phyloP scores from a whole-genome alignment of 1,140 invertebrate species.

The Drosophila kurseongensis region DNA sequence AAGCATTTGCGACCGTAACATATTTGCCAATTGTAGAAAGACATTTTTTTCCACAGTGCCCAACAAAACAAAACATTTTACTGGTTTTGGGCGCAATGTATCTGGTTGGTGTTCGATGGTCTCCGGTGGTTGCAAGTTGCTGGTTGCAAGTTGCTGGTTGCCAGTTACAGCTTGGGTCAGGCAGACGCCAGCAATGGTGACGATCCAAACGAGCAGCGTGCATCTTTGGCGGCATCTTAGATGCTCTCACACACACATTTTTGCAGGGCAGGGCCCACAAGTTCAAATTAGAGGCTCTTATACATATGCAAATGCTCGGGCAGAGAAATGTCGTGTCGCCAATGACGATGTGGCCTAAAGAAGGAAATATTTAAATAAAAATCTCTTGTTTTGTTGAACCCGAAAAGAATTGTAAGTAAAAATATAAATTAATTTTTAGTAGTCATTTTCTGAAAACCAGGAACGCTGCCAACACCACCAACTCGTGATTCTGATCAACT shows the following conservation, averaged over 20 bases:
- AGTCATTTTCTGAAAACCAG: too few species aligned
- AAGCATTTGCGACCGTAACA: conserved; percentile 82
- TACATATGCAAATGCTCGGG: conserved; percentile 69
- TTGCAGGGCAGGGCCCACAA: conserved; percentile 31
- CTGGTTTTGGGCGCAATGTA: conserved; percentile 38
- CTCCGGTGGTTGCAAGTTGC: conserved; percentile 16
- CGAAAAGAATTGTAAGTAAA: too few species aligned
- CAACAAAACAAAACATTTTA: conserved; percentile 48
- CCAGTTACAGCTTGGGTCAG: conserved; percentile 32
- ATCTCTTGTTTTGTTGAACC: too few species aligned
- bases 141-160: conserved; percentile 13
- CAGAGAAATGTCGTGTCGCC: conserved; percentile 62
- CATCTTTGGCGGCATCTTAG: conserved; percentile 76
- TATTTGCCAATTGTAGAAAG: conserved; percentile 63
- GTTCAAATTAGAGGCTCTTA: conserved; percentile 74
- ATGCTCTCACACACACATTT: conserved; percentile 56
- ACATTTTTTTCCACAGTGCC: conserved; percentile 11
- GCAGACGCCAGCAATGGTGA: conserved; percentile 69
- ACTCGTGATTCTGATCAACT: conserved; percentile 13
- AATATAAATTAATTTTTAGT: too few species aligned
- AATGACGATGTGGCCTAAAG: conserved; percentile 47
- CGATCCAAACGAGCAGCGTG: conserved; percentile 68
- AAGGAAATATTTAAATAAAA: background rate
- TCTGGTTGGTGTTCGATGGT: conserved; percentile 25
- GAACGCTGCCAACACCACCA: background rate